phyloP scores from a whole-genome alignment of 2,113 vertebrate genomes.

The Todiramphus chloris region DNA sequence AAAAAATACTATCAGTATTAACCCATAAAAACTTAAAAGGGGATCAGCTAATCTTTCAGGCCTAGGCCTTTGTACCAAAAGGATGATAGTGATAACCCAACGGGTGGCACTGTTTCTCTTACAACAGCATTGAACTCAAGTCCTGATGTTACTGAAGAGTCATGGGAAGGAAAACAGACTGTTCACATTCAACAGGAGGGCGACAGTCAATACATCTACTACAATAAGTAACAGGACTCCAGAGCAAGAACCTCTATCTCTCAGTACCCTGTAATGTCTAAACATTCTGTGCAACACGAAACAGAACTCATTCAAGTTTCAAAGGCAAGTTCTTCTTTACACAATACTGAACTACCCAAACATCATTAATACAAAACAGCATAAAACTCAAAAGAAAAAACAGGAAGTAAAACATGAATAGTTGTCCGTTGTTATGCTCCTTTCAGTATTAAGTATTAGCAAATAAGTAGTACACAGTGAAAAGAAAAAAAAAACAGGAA shows the following conservation, averaged over 20 bases:
- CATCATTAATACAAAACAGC: neutral
- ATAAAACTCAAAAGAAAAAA: neutral
- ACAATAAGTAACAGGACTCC: neutral
- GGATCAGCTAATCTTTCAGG: too few relatives aligned
- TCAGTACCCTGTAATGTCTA: fast-evolving
- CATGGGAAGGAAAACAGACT: neutral
- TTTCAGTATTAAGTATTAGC: neutral
- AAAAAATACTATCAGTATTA: neutral
- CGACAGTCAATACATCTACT: neutral
- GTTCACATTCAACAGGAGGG: neutral
- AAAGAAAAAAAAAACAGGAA: neutral
- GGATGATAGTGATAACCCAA: neutral
- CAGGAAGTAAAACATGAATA: neutral
- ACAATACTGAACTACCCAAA: neutral
- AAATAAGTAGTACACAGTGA: neutral
- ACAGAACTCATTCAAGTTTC: neutral
- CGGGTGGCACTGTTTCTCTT: neutral
- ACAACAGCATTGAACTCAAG: neutral
- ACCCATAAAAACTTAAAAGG: neutral
- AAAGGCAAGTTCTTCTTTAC: neutral
- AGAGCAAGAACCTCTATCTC: neutral
- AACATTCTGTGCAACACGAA: fast-evolving
- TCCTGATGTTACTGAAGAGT: neutral
- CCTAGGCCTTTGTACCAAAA: neutral
- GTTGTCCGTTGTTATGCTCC: neutral